Percentiles rank a stretch among this genome's conserved stretches.
phyloP scores from a whole-genome alignment of 2,888 invertebrate genomes.

The Charanyca ferruginea region DNA sequence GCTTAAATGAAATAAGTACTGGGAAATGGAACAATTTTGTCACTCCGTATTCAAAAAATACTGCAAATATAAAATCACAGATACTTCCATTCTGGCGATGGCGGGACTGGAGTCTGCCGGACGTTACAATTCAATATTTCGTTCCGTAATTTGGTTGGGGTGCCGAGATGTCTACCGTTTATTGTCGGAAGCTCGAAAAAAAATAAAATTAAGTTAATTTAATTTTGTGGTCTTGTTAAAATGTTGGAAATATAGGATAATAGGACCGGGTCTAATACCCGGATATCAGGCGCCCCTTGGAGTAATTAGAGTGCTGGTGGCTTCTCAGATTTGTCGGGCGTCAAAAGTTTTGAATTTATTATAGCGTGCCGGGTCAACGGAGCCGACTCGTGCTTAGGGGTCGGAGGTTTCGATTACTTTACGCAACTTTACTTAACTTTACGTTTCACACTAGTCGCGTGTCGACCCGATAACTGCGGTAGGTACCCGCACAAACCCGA shows the following conservation, averaged over 20 bases:
- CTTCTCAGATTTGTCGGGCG: conserved; percentile 49
- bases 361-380: conserved; percentile 43
- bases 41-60: conserved; percentile 44
- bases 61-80: conserved; percentile 45
- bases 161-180: conserved; percentile 48
- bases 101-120: conserved; percentile 35
- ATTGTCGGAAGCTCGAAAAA: conserved; percentile 50
- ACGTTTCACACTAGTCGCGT: conserved; percentile 21
- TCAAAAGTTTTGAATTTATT: conserved; percentile 63
- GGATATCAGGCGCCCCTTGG: conserved; percentile 38
- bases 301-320: conserved; percentile 54
- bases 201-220: conserved; percentile 54
- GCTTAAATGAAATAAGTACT: conserved; percentile 29
- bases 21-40: conserved; percentile 24
- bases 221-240: conserved; percentile 51
- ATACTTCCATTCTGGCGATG: conserved; percentile 34
- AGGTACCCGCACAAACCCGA: conserved; percentile 1
- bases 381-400: conserved; percentile 39
- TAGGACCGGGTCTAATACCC: conserved; percentile 22
- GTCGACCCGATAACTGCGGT: conserved; percentile 13
- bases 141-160: conserved; percentile 56
- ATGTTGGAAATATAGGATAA: conserved; percentile 42
- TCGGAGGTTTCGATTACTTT: conserved; percentile 37
- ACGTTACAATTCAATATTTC: conserved; percentile 63
- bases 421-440: neutral